phyloP scores from a whole-genome alignment of 2,797 vertebrate genomes.

The Pangasius djambal region DNA sequence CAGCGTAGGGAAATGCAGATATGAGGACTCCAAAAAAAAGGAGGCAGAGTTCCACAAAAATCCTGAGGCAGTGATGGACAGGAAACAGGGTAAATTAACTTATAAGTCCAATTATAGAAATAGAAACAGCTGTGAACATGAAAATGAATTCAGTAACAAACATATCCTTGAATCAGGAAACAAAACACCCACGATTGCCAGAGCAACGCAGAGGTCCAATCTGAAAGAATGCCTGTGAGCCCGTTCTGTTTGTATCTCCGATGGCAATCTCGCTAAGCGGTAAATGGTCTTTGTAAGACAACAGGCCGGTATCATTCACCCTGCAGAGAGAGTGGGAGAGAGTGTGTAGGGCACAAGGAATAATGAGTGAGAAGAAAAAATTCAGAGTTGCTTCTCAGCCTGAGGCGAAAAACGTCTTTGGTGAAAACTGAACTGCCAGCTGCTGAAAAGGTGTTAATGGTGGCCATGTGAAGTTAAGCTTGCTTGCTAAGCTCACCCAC shows the following conservation, averaged over 20 bases:
- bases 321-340: constrained; percentile 64
- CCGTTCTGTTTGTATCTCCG: constrained; percentile 83
- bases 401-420: constrained; percentile 8
- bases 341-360: constrained; percentile 5
- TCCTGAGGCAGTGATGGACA: constrained; percentile 67
- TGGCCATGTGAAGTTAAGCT: constrained; percentile 22
- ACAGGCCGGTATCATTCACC: constrained; percentile 83
- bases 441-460: constrained; percentile 32
- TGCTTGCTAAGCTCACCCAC: constrained; percentile 16
- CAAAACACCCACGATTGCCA: constrained; percentile 84
- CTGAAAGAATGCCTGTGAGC: constrained; percentile 83
- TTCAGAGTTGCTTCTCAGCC: constrained; percentile 23
- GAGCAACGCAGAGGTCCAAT: constrained; percentile 85
- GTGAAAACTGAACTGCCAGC: constrained; percentile 33
- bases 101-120: not conserved
- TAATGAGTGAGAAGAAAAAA: constrained; percentile 36
- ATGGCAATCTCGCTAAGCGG: constrained; percentile 86
- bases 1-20: constrained; percentile 83
- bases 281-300: constrained; percentile 87
- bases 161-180: constrained; percentile 41
- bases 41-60: constrained; percentile 86
- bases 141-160: constrained; percentile 44
- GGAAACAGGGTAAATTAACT: not conserved
- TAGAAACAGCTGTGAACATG: constrained; percentile 40
- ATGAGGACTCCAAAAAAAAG: constrained; percentile 81